Evolutionary conservation across 2,888 invertebrate genomes (phyloP), one percentile per base, ranked within the genome.

Genomic region (Sinodicranocentrus sp.): DNA sequence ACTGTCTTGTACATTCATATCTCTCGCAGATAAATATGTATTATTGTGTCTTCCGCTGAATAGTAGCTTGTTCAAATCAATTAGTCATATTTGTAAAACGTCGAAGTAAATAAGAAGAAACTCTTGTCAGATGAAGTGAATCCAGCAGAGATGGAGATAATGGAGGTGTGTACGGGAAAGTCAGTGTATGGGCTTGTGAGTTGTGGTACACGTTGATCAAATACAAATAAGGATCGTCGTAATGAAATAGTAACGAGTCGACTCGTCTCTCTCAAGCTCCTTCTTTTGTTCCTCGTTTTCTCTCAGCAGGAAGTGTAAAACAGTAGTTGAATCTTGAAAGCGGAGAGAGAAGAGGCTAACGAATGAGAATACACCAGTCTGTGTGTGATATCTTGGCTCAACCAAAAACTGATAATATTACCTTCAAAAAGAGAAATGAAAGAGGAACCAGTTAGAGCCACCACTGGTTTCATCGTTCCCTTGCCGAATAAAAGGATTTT

Each of bases 61-160:
- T 61, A 59, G 57, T 33, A 73, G 75, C 65, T 52, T 63, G 21
- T 65, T 75, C 78, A 77, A 85, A 85, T 85, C 85, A 85, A 85
- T 85, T 85, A 85, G 83, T 85, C 85, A 85, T 82, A 83, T 77
- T 84, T 85, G 83, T 83, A 80, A 85, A 82, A 73, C 73, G 82
- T 80, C 82, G 79, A 82, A 85, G 71, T 75, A 75, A 75, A 75
- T 65, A 75, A 65, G 65, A 63, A 48, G 15, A 76, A 76, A 48
- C 23, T 44, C 25, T 54, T 77, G 77, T 68, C 77, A 68, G 68
- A 59, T 57, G 19, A 43, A 68, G 39, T 54, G 68, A 68, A 67
- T 77, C 77, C 67, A 77, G 68, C 67, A 68, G 77, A 54, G 77
- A 48, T 52, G 39, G 57, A 77, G 57, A 68, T 68, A 63, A 67